Evolutionary conservation across 2,113 vertebrate species (phyloP).

Genomic region (Tauraco erythrolophus): DNA sequence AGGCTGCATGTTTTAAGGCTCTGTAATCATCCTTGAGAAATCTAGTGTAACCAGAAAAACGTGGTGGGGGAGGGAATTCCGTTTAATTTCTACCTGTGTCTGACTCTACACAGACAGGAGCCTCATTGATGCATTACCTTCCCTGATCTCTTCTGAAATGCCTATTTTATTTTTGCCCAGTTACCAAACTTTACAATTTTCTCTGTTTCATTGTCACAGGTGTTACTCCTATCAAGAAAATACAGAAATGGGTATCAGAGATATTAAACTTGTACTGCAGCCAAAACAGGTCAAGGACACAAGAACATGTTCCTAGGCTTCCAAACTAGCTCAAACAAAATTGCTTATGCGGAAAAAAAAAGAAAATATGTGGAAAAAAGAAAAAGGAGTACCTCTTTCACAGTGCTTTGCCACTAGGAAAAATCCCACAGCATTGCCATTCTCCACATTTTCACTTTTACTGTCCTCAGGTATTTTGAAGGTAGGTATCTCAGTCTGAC

Average conservation of each 20-base stretch:
- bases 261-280: background rate
- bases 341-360: background rate
- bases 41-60: background rate
- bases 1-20: background rate
- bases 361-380: no score
- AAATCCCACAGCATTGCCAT: background rate
- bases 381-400: background rate
- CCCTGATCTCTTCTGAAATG: background rate
- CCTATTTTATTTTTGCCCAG: background rate
- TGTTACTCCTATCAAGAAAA: background rate
- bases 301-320: background rate
- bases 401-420: background rate
- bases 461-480: background rate
- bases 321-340: background rate
- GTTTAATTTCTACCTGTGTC: background rate
- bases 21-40: background rate
- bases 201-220: background rate
- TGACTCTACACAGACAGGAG: background rate
- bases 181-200: background rate
- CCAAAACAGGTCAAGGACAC: background rate
- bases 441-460: background rate
- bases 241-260: background rate
- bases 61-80: background rate
- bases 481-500: background rate
- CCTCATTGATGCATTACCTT: background rate